These are phyloP conservation scores for Acanthosepion lycidas DNA, from an alignment of 2,888 invertebrate genomes.

Conservation along the genomic window DNA sequence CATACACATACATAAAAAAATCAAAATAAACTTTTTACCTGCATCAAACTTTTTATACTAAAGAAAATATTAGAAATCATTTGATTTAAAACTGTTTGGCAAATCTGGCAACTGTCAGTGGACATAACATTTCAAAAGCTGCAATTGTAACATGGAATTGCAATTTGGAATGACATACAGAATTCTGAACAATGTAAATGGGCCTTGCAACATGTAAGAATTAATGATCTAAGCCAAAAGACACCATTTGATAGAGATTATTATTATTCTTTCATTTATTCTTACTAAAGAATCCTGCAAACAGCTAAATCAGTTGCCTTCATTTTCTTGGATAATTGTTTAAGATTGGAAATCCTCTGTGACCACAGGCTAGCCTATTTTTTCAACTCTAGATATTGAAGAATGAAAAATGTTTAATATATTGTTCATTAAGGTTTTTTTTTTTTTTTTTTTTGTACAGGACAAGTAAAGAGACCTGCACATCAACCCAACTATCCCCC, in stretches of 20 bases:
- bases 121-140: too few relatives aligned
- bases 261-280: background rate
- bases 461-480: slow-evolving; percentile 62
- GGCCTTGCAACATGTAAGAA: background rate
- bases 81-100: too few relatives aligned
- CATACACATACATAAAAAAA: too few relatives aligned
- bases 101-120: too few relatives aligned
- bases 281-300: background rate
- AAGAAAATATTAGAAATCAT: too few relatives aligned
- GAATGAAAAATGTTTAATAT: background rate
- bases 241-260: background rate
- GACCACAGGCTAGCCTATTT: too few relatives aligned
- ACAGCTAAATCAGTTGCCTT: background rate
- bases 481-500: slow-evolving; percentile 87
- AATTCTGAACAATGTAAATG: background rate
- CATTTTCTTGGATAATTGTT: too few relatives aligned
- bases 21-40: too few relatives aligned
- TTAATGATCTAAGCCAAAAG: background rate
- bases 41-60: too few relatives aligned
- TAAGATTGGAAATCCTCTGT: too few relatives aligned
- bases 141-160: too few relatives aligned
- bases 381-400: background rate
- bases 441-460: slow-evolving; percentile 67
- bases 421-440: background rate
- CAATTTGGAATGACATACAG: too few relatives aligned